phyloP scores from a whole-genome alignment of 2,113 vertebrate species.

The Bettongia penicillata region DNA sequence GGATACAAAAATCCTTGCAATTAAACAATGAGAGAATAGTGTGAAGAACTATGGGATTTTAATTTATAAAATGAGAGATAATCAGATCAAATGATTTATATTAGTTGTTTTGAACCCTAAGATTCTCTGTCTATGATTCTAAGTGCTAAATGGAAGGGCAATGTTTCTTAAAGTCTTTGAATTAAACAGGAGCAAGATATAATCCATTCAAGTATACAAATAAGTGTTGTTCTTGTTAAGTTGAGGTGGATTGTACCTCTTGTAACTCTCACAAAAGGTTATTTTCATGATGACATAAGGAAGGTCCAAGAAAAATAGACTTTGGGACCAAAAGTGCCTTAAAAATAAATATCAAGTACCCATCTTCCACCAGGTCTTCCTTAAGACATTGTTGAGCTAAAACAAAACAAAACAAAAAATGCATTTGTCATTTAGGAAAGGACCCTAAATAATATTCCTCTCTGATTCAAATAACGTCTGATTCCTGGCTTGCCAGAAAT shows the following conservation, averaged over 20 bases:
- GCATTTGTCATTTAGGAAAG: conserved; percentile 79
- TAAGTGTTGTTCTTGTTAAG: conserved; percentile 71
- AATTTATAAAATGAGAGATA: conserved; percentile 9
- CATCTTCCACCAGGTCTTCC: not conserved
- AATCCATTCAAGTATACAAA: conserved; percentile 75
- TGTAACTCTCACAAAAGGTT: not conserved
- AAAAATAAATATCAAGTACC: not conserved
- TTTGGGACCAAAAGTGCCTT: conserved; percentile 22
- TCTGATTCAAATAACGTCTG: conserved; percentile 71
- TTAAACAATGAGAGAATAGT: not conserved
- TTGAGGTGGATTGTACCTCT: conserved; percentile 61
- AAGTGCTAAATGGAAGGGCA: conserved; percentile 65
- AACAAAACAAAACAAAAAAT: conserved; percentile 55
- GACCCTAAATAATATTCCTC: conserved; percentile 67
- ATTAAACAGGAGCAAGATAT: conserved; percentile 57
- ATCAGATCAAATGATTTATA: conserved; percentile 45
- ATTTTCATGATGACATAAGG: conserved; percentile 60
- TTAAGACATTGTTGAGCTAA: conserved; percentile 51
- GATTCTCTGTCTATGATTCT: conserved; percentile 47
- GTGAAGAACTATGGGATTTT: not conserved
- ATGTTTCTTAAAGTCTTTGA: conserved; percentile 63
- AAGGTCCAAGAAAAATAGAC: conserved; percentile 46
- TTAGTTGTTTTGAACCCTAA: conserved; percentile 41
- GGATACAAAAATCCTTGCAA: not conserved
- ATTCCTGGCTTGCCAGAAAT: conserved; percentile 66